Evolutionary conservation across 2,888 invertebrate genomes (phyloP).

Genomic region (Gymnocheta viridis): DNA sequence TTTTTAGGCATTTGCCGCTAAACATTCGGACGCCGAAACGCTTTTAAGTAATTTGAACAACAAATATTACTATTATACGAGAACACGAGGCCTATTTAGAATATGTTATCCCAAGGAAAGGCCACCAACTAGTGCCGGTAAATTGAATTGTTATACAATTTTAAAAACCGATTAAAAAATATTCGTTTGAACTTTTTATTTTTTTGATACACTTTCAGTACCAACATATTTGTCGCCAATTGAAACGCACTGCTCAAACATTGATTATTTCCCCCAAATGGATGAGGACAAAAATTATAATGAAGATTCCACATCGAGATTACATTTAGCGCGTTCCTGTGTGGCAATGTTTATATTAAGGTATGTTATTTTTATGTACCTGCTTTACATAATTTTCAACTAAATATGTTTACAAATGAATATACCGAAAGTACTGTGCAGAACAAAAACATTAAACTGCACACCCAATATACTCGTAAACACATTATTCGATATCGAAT

Average conservation of each 20-base stretch:
- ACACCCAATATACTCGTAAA: no score
- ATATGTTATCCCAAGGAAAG: slow-evolving; percentile 96
- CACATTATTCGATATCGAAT: no score
- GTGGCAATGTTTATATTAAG: slow-evolving; percentile 94
- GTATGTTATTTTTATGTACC: slow-evolving; percentile 63
- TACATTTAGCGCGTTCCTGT: slow-evolving; percentile 94
- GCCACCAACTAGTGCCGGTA: slow-evolving; percentile 88
- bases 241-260: slow-evolving; percentile 96
- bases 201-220: slow-evolving; percentile 83
- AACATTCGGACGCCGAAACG: slow-evolving; percentile 87
- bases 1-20: slow-evolving; percentile 88
- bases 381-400: no score
- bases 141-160: slow-evolving; percentile 73
- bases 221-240: slow-evolving; percentile 95
- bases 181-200: neutral
- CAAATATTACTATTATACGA: slow-evolving; percentile 94
- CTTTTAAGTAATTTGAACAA: slow-evolving; percentile 90
- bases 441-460: no score
- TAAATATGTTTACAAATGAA: no score
- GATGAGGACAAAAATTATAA: slow-evolving; percentile 80
- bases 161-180: neutral
- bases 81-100: slow-evolving; percentile 96
- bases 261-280: slow-evolving; percentile 91
- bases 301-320: slow-evolving; percentile 91
- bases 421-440: no score